Conservation (phyloP, 2,797 vertebrate genomes). For the Phoeniculus purpureus region DNA sequence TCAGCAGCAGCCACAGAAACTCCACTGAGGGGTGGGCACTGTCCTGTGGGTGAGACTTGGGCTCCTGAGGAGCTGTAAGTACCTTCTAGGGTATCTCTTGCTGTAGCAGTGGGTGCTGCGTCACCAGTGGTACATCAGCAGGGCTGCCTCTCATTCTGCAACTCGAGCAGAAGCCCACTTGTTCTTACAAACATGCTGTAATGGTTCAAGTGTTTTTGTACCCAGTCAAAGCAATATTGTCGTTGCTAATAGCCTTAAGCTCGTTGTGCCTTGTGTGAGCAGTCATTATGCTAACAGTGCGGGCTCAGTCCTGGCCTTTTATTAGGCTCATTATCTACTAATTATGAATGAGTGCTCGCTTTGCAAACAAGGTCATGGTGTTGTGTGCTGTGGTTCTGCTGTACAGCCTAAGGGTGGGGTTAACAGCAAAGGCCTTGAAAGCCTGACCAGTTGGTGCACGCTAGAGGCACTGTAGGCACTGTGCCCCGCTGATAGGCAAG, state of each 20-base stretch:
- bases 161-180: not conserved
- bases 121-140: accelerated
- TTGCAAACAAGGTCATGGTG: accelerated
- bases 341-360: not conserved
- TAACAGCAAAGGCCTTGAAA: not conserved
- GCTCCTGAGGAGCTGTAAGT: accelerated
- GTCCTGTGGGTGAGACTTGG: accelerated
- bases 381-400: not conserved
- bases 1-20: accelerated
- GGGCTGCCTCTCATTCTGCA: not conserved
- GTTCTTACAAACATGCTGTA: accelerated
- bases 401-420: not conserved
- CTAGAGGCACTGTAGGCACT: too few species aligned
- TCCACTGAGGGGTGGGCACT: not conserved
- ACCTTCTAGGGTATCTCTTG: not conserved
- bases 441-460: too few species aligned
- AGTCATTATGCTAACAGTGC: accelerated
- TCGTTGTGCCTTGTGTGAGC: accelerated
- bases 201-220: not conserved
- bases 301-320: not conserved
- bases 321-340: not conserved
- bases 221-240: not conserved
- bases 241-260: not conserved
- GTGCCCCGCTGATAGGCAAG: too few species aligned
- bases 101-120: not conserved